A percentile compares a stretch with the other conserved stretches of the same genome.
phyloP scores from a whole-genome alignment of 2,888 invertebrate genomes.

The Rhorus exstirpatorius region DNA sequence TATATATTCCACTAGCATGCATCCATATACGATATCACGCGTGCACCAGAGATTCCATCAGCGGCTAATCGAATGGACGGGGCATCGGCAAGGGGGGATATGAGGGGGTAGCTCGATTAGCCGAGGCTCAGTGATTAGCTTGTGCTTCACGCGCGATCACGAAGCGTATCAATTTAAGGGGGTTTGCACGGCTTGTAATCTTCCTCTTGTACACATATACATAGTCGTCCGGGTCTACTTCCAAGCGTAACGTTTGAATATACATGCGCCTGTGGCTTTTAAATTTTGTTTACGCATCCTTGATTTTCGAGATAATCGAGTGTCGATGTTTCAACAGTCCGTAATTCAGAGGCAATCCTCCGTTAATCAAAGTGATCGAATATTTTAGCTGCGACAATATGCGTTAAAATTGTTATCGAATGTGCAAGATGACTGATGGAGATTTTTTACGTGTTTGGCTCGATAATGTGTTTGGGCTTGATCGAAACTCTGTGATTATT shows the following conservation, averaged over 20 bases:
- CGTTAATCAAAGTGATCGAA: too few relatives aligned
- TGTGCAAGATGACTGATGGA: too few relatives aligned
- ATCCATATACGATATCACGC: slow-evolving; percentile 53
- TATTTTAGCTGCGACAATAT: too few relatives aligned
- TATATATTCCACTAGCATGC: slow-evolving; percentile 5
- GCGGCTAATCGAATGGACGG: slow-evolving; percentile 82
- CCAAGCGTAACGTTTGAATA: slow-evolving; percentile 16
- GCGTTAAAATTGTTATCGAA: too few relatives aligned
- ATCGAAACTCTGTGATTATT: too few relatives aligned
- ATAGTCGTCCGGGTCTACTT: slow-evolving; percentile 38
- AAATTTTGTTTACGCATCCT: too few relatives aligned
- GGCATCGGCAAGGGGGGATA: not conserved
- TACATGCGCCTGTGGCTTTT: not conserved
- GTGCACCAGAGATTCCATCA: slow-evolving; percentile 79
- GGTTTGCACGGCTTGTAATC: slow-evolving; percentile 71
- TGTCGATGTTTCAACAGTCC: too few relatives aligned
- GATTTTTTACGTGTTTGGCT: too few relatives aligned
- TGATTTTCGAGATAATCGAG: too few relatives aligned
- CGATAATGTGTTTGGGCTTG: too few relatives aligned
- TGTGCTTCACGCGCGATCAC: slow-evolving; percentile 48
- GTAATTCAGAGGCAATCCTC: too few relatives aligned
- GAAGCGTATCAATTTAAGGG: slow-evolving; percentile 72
- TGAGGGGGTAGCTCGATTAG: slow-evolving; percentile 82
- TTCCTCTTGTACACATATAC: slow-evolving; percentile 30
- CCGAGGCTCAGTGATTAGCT: slow-evolving; percentile 81